Base-by-base conservation (phyloP, 2,888 invertebrate species). In the Hydrotaea cyrtoneurina region DNA sequence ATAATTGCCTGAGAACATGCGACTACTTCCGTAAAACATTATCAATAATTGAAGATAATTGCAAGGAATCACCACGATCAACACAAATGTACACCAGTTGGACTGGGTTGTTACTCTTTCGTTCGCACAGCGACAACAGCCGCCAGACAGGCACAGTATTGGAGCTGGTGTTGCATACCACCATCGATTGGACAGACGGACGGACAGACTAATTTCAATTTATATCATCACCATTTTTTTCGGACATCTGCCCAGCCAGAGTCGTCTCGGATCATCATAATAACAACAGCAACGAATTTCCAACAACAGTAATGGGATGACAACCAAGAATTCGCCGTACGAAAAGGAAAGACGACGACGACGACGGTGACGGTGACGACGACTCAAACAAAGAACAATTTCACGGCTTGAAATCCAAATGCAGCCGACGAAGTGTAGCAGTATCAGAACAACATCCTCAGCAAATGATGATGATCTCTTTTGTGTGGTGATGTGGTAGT, bases 371-470 rank as follows among this genome's bases (percentile, higher is more conserved):
- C n/a, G n/a, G n/a, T n/a, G n/a, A n/a, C n/a, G n/a, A n/a, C n/a
- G n/a, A n/a, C 17, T 2, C 17, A 73, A 73, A 73, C 73, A 55
- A 73, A 73, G 55, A 73, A 73, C 55, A 55, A 73, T 55, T 55
- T 55, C 73, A 73, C 55, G 55, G 73, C 73, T 36, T 73, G 73
- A 55, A 55, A 55, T 71, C 50, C 17, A 66, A 76, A 46, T 53
- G 55, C 72, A 69, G 43, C 73, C n/a, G 57, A 3, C 26, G 31
- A 4, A 19, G 19, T 36, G 43, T 50, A 53, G 43, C 50, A 39
- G 57, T 50, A 8, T 50, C 55, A 59, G 71, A 31, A 75, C 53
- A 77, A 69, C 69, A 71, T 72, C 78, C 71, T 50, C 80, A 71
- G 21, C 75, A 43, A 31, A 59, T 62, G 46, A 73, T 50, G 15